Base-by-base conservation (phyloP, 1,140 invertebrate genomes). In the Lucilia cuprina region DNA sequence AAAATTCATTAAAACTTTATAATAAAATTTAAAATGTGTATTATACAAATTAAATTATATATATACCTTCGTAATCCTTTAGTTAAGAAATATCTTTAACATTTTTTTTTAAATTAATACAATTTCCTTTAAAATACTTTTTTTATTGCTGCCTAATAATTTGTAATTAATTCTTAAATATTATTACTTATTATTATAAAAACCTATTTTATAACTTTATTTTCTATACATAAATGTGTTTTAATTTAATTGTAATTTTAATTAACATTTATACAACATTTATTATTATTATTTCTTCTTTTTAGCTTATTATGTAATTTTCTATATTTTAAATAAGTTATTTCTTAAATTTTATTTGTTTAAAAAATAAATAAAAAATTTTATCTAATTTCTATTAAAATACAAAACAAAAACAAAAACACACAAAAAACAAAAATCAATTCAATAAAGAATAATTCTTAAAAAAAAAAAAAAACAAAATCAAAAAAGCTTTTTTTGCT, bases 351-450 rank as follows among this genome's bases (percentile, higher is more conserved):
- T 89, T 89, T 89, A 89, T 89, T 89, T 89, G 85, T 89, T 89
- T 89, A 10, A 84, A 88, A 89, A 89, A 89, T 89, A 86, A 89
- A 89, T 89, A 88, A 89, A 89, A 87, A 84, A 30, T 30, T 85
- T 87, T 84, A 86, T 83, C 55, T 30, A 55, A 30, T 30, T 21
- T 30, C 84, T 84, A 82, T 84, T 70, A 1, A 70, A 41, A 0
- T 70, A 70, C 19, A 70, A 60, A 70, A 70, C 65, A 70, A 70
- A n/a, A n/a, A n/a, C n/a, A n/a, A 65, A 65, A 65, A 65, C 2
- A 65, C 14, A 65, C 14, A 65, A 65, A 65, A 65, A 65, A 65
- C 14, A 65, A 65, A 30, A 70, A 70, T 19, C 65, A 70, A 70
- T 70, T 70, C 65, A 70, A 70, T 70, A 70, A 70, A 70, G 65